phyloP scores from a whole-genome alignment of 2,113 vertebrate genomes.

The Nyctibius bracteatus region DNA sequence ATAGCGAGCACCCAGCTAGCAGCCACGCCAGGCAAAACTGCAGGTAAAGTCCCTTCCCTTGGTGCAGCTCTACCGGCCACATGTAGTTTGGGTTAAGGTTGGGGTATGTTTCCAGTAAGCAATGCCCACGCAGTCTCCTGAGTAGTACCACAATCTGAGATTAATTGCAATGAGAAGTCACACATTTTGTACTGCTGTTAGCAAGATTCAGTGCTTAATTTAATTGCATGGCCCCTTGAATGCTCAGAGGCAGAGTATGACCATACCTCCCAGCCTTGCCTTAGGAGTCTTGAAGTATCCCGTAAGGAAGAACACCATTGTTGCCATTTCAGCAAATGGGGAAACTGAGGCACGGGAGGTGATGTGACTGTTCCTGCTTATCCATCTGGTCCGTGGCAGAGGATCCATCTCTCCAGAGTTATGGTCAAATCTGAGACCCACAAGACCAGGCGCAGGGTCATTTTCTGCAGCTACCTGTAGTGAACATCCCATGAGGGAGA shows the following conservation, averaged over 20 bases:
- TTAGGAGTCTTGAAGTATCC: not conserved
- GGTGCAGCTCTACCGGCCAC: not conserved
- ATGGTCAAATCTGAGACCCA: not conserved
- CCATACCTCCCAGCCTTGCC: not conserved
- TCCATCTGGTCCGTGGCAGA: not conserved
- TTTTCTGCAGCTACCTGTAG: not conserved
- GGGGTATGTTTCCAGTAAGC: not conserved
- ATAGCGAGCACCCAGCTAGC: rapidly evolving
- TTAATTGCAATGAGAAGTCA: not conserved
- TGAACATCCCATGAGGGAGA: not conserved
- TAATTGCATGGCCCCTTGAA: not conserved
- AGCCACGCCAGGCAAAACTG: not conserved
- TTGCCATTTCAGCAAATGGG: not conserved
- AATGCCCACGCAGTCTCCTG: not conserved
- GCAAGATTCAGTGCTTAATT: not conserved
- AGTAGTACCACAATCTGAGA: not conserved
- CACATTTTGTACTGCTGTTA: not conserved
- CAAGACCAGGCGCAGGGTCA: rapidly evolving
- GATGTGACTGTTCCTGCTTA: not conserved
- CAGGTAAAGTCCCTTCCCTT: not conserved
- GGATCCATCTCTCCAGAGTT: not conserved
- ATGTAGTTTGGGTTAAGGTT: not conserved
- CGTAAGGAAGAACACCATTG: not conserved
- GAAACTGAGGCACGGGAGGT: not conserved
- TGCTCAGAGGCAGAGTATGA: not conserved